Percentiles rank a stretch among this genome's conserved stretches.
These are phyloP conservation scores for Scartelaos histophorus DNA, from an alignment of 2,113 vertebrate genomes.

Conservation along the genomic window DNA sequence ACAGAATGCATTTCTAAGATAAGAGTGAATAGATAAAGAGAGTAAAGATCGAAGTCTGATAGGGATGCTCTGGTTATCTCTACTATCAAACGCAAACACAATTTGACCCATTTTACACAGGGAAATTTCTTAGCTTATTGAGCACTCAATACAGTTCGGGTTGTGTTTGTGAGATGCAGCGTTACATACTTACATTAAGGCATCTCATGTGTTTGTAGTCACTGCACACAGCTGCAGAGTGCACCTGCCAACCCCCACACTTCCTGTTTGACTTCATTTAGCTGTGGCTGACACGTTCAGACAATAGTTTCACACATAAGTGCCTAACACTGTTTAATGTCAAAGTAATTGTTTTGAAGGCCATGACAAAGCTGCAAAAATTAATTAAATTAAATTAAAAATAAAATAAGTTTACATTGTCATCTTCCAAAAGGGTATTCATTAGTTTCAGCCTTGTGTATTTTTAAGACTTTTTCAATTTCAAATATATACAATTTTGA, in stretches of 20 bases:
- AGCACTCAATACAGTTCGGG: no score
- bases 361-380: no score
- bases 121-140: neutral
- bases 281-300: neutral
- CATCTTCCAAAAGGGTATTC: neutral
- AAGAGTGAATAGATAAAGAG: neutral
- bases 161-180: neutral
- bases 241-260: conserved; percentile 14
- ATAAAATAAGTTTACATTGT: neutral
- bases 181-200: neutral
- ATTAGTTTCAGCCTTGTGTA: no score
- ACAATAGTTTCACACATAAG: neutral
- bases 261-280: conserved; percentile 34
- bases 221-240: neutral
- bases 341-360: no score
- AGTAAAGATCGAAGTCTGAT: neutral
- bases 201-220: neutral
- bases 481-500: no score
- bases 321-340: neutral
- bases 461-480: no score
- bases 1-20: neutral
- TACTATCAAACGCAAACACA: neutral
- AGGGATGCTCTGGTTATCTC: neutral
- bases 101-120: neutral
- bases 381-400: neutral